Evolutionary conservation across 1,140 invertebrate genomes (phyloP).

Genomic region (Lasioglossum albipes): DNA sequence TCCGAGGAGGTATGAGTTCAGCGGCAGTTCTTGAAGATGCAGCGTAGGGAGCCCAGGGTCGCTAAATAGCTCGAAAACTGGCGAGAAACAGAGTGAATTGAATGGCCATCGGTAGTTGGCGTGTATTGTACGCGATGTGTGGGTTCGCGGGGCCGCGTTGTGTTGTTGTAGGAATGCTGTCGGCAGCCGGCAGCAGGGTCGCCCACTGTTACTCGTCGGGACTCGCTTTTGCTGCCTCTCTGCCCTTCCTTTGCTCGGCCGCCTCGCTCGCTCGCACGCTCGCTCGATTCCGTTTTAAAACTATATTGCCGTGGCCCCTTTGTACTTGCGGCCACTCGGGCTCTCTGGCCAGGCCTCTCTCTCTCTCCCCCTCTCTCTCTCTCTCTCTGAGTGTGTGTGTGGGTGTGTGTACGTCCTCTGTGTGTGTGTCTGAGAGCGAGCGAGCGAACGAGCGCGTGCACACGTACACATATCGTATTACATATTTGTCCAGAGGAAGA

Average conservation of each 20-base stretch:
- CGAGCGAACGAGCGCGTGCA: neutral
- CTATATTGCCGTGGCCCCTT: slow-evolving; percentile 67
- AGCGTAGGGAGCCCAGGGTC: neutral
- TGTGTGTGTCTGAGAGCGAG: too few species aligned
- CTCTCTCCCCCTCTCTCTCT: too few species aligned
- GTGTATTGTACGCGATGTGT: slow-evolving; percentile 64
- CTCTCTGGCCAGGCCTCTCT: too few species aligned
- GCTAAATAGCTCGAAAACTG: slow-evolving; percentile 14
- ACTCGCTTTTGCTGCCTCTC: slow-evolving; percentile 68
- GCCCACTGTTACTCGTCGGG: slow-evolving; percentile 70
- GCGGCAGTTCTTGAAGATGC: neutral
- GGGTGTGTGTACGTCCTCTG: slow-evolving; percentile 19
- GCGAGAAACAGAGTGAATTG: neutral
- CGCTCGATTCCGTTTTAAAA: slow-evolving; percentile 68
- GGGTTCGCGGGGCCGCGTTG: slow-evolving; percentile 63
- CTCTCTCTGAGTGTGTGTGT: neutral
- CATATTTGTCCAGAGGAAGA: slow-evolving; percentile 62
- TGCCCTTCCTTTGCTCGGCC: slow-evolving; percentile 52
- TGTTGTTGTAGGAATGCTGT: slow-evolving; percentile 72
- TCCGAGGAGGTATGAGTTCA: too few species aligned
- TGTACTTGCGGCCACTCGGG: slow-evolving; percentile 59
- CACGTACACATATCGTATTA: slow-evolving; percentile 52
- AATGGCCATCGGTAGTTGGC: slow-evolving; percentile 27
- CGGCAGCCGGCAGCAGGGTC: slow-evolving; percentile 72
- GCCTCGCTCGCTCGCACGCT: slow-evolving; percentile 42